Base-by-base conservation (phyloP, 2,113 vertebrate species). In the Rattus rattus region DNA sequence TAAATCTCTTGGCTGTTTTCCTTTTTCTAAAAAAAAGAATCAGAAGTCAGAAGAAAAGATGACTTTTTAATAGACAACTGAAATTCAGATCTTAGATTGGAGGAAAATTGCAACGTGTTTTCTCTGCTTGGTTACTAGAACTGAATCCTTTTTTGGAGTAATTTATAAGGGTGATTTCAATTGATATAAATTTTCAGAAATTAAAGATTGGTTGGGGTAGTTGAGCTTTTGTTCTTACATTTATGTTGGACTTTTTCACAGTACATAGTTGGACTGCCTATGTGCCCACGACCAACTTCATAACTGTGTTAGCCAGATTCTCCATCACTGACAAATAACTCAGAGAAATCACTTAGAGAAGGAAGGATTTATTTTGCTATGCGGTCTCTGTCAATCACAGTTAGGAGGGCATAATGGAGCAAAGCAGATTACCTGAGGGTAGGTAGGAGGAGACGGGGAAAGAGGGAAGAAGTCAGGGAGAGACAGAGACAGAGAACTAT, bases 111-210 rank as follows among this genome's bases (percentile, higher is more conserved):
- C 22, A 33, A 79, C 2, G 43, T 10, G 61, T 28, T 72, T 86
- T 28, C 67, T 16, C 90, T 94, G 52, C 24, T 92, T 93, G 43
- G 28, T 2, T 59, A 63, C 26, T 88, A 73, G 49, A 88, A 8
- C 1, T 65, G 79, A 59, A 65, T 75, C 19, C 9, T 81, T 83
- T 94, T 91, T 84, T 89, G 61, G 49, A 94, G 56, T 79, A 75
- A 49, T 5, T 94, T 97, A 49, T 11, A 93, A 83, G 14, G 26
- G 77, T 96, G n/a, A 85, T 94, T 61, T 92, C 86, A 81, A 24
- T 19, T 73, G 47, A 70, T 12, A 67, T 19, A 94, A 65, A 83
- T 36, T 43, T 52, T 54, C n/a, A 92, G 92, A 85, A 93, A 85
- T 10, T 30, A 73, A 91, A 67, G 30, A 70, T 79, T 88, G 28